Conservation (phyloP, 2,797 vertebrate genomes). For the Oryzias sinensis region DNA sequence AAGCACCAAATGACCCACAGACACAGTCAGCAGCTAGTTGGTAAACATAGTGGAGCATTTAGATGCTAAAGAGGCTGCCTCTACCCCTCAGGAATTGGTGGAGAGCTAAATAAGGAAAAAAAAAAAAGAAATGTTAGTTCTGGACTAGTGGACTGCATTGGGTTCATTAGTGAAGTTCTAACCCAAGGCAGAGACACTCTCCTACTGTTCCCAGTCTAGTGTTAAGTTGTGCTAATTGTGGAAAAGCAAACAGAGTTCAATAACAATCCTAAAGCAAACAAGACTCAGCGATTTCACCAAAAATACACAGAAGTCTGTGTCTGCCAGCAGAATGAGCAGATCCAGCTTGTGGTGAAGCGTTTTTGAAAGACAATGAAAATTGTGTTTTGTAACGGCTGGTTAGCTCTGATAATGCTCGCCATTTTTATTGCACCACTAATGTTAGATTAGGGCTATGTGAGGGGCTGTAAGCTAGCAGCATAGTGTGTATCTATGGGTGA, state of each 20-base stretch:
- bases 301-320: no score
- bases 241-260: not conserved
- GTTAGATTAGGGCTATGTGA: no score
- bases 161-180: constrained; percentile 3
- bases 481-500: no score
- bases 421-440: no score
- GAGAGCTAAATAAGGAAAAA: not conserved
- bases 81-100: constrained; percentile 4
- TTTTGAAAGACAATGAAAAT: no score
- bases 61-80: constrained; percentile 1
- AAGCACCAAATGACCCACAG: constrained; percentile 10
- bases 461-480: no score
- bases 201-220: constrained; percentile 1
- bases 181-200: constrained; percentile 1
- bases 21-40: not conserved
- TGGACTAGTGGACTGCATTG: constrained; percentile 9
- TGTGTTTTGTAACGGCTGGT: no score
- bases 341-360: no score
- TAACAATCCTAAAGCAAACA: no score
- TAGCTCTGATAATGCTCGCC: no score
- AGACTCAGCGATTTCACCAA: no score
- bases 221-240: not conserved
- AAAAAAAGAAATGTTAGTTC: not conserved
- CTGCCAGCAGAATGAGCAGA: no score
- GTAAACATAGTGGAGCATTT: constrained; percentile 1